phyloP scores from a whole-genome alignment of 2,888 invertebrate genomes.

The Mayetiola destructor region DNA sequence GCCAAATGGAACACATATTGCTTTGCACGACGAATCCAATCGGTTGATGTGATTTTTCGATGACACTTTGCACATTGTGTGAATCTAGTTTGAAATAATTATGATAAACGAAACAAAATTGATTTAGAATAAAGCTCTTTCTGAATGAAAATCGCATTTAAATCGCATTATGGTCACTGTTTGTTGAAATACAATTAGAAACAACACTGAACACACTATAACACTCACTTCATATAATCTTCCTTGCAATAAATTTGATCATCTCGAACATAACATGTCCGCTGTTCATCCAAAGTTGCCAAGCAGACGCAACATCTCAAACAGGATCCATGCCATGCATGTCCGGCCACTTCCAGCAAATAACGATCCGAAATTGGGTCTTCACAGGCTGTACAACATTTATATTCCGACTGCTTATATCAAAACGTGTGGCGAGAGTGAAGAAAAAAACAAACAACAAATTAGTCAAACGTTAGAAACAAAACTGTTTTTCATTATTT shows the following conservation, averaged over 20 bases:
- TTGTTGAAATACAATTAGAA: not conserved
- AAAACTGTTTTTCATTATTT: too few species aligned
- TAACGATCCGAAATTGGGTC: conserved; percentile 75
- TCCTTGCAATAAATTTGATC: conserved; percentile 85
- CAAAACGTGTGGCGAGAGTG: conserved; percentile 25
- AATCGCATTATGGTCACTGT: not conserved
- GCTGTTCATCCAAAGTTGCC: conserved; percentile 74
- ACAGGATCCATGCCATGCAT: conserved; percentile 85
- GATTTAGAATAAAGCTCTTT: too few species aligned
- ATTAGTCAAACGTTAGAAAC: too few species aligned
- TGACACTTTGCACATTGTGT: conserved; percentile 93
- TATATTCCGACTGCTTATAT: conserved; percentile 60
- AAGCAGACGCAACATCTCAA: conserved; percentile 85
- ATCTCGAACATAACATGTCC: conserved; percentile 83
- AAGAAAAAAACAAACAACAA: not conserved
- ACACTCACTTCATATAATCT: conserved; percentile 82
- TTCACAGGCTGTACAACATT: conserved; percentile 72
- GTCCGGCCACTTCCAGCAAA: conserved; percentile 76
- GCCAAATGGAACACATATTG: conserved; percentile 95
- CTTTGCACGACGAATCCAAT: conserved; percentile 93
- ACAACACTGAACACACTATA: not conserved
- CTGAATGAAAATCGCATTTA: too few species aligned
- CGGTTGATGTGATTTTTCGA: conserved; percentile 81
- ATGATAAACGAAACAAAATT: too few species aligned
- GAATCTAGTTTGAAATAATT: conserved; percentile 29